Conservation (phyloP, 2,797 vertebrate genomes). For the Euthynnus affinis region DNA sequence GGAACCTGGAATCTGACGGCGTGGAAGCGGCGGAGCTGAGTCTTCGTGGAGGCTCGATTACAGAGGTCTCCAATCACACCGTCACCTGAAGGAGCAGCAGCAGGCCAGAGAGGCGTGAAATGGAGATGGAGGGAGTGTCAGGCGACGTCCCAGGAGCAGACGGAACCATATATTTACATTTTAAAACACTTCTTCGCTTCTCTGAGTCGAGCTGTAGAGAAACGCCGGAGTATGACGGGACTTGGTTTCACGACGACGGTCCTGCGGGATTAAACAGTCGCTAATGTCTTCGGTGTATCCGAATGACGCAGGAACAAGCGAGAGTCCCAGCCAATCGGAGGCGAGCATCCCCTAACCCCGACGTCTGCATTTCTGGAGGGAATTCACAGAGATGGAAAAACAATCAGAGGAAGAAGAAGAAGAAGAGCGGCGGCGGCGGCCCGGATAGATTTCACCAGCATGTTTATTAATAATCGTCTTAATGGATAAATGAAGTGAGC, state of each 20-base stretch:
- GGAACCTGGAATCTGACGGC: too few species aligned
- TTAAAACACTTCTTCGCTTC: not conserved
- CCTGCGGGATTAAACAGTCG: not conserved
- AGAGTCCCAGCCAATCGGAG: too few species aligned
- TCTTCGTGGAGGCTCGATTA: too few species aligned
- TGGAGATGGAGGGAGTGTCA: too few species aligned
- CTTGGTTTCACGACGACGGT: not conserved
- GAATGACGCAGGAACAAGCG: not conserved
- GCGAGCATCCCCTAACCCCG: too few species aligned
- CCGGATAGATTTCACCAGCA: too few species aligned
- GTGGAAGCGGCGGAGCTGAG: too few species aligned
- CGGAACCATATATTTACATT: not conserved
- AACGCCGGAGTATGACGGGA: not conserved
- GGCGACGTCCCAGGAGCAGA: too few species aligned
- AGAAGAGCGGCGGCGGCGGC: not conserved
- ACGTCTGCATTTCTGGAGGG: not conserved
- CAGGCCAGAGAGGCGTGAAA: too few species aligned
- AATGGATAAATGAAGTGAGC: not conserved
- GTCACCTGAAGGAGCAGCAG: too few species aligned
- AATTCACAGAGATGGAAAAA: not conserved
- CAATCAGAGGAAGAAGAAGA: not conserved
- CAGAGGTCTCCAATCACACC: too few species aligned
- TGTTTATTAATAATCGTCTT: not conserved
- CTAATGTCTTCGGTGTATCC: not conserved
- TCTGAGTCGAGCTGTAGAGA: not conserved